Evolutionary conservation across 2,888 invertebrate species (phyloP).

Genomic region (Aspidapion aeneum): DNA sequence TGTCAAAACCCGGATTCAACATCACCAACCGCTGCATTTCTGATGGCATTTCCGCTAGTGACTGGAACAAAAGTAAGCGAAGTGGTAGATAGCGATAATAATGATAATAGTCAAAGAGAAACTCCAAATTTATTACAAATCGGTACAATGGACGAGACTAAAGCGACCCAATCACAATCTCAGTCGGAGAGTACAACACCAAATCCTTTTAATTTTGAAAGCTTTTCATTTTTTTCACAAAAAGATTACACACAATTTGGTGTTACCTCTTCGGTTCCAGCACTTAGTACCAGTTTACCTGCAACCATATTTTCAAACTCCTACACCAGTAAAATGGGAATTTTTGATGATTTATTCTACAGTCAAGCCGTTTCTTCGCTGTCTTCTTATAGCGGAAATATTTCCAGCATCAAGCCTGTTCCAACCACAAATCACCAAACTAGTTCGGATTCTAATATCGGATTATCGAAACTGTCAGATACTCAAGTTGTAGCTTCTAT

Average conservation of each 20-base stretch:
- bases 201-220: slow-evolving; percentile 44
- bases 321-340: not conserved
- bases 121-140: slow-evolving; percentile 50
- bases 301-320: slow-evolving; percentile 6
- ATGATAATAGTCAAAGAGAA: slow-evolving; percentile 48
- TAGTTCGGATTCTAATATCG: no score
- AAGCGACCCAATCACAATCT: slow-evolving; percentile 36
- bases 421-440: not conserved
- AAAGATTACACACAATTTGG: slow-evolving; percentile 34
- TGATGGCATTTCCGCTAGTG: slow-evolving; percentile 72
- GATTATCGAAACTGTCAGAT: no score
- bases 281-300: not conserved
- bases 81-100: slow-evolving; percentile 53
- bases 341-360: not conserved
- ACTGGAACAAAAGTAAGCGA: slow-evolving; percentile 54
- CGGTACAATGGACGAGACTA: slow-evolving; percentile 45
- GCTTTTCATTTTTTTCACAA: slow-evolving; percentile 43
- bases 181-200: slow-evolving; percentile 39
- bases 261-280: slow-evolving; percentile 32
- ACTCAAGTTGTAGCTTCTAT: no score
- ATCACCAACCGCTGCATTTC: slow-evolving; percentile 74
- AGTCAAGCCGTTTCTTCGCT: not conserved
- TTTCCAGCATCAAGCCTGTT: not conserved
- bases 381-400: not conserved
- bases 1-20: slow-evolving; percentile 58